Evolutionary conservation across 2,113 vertebrate species (phyloP), one percentile per base, ranked within the genome.

Genomic region (Bambusicola thoracicus): DNA sequence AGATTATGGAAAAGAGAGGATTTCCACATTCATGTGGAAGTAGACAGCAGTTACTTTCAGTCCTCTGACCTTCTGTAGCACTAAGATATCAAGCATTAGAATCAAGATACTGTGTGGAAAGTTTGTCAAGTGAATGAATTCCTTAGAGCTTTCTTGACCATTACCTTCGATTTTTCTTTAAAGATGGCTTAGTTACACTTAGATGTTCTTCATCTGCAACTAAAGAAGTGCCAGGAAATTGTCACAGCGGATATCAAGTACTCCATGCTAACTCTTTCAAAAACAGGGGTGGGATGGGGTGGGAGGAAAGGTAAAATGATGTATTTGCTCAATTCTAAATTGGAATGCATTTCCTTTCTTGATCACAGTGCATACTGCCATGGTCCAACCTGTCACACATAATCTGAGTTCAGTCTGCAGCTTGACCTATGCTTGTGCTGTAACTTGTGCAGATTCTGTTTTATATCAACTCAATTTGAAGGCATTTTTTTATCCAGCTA

Each of bases 1-100:
- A 92, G 75, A 49, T 90, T 83, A 68, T 82, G 68, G 81, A 72
- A 91, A 91, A 89, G 46, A 22, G 68, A 91, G 56, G 59, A 85
- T 83, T 91, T 93, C 63, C 79, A 93, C 79, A 63, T 93, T 59
- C 34, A 18, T 36, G 36, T 68, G 61, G 67, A 82, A 89, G 51
- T 72, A 81, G 65, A 29, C 13, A 87, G 70, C 36, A 90, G 36
- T 79, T 92, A 49, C 46, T 91, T 85, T 89, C 46, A 55, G 36
- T 62, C 44, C 40, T 89, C 75, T 83, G 55, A 83, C 76, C 72
- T 91, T 41, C 41, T 67, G 51, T 81, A 70, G 25, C 51, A 43
- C 72, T 36, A 75, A 89, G 55, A 70, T 91, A 74, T 51, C 55
- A 51, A 83, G 27, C 65, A 74, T 63, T 70, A 63, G 73, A 87